Evolutionary conservation across 1,140 invertebrate genomes (phyloP), one percentile per base, ranked within the genome.

Genomic region (Leptestheria dahalacensis): DNA sequence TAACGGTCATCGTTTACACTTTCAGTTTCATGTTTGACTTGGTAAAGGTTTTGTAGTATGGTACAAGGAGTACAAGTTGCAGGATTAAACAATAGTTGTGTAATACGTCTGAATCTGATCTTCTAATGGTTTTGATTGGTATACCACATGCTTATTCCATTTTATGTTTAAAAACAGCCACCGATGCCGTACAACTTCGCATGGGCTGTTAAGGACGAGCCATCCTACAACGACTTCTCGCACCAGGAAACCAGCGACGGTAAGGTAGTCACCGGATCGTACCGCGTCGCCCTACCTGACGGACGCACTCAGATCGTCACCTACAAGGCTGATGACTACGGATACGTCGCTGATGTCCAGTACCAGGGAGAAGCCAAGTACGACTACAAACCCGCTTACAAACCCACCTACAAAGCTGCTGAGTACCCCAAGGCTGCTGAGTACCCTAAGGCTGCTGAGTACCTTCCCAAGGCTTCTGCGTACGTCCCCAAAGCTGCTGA

Each of bases 251-350:
- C 74, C 56, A 73, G 76, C 50, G 73, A 76, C 59, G 84, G 81
- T 9, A 76, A 80, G 47, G 70, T 24, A 56, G 82, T 83, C 12
- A 56, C 24, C 24, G 84, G 85, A 54, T 76, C 79, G 61, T 87
- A 88, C 72, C 82, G 84, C 64, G 83, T 87, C 28, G 73, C 82
- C 18, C 70, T 88, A 25, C 85, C 85, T 2, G 85, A 87, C 71
- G 85, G 84, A 26, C 75, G 84, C 33, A 29, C 29, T 26, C 54
- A 56, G 54, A 26, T 29, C 33, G 54, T 56, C 20, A 26, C 54
- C 9, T 64, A 64, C 54, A 62, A 23, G 26, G 62, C 62, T 33
- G 63, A 62, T 28, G 57, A 51, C 48, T 48, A 57, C 41, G 84
- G 84, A 6, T 86, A 83, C 71, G 83, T 85, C 67, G 84, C 84